Base-by-base conservation (phyloP, 2,113 vertebrate species). In the Albula glossodonta region DNA sequence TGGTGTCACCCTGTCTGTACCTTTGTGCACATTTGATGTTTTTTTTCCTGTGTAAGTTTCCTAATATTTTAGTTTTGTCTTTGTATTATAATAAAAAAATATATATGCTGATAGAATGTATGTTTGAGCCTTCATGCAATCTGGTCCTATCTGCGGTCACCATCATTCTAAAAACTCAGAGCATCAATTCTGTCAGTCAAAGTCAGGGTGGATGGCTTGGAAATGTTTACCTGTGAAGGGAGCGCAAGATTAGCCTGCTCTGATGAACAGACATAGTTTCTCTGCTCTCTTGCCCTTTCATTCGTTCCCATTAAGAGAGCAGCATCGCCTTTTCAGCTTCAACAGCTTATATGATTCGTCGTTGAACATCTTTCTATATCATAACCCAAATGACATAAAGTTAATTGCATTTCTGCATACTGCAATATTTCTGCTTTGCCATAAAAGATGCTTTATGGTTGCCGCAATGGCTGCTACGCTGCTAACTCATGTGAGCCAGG, bases 311-410 rank as follows among this genome's bases (percentile, higher is more conserved):
- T 31, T 74, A 74, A 74, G 4, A 70, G 19, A 70, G 63, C 15
- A 17, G 7, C 19, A 17, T 22, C n/a, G 11, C 25, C 17, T 89
- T 87, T 84, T 17, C 74, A 87, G 74, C 84, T 86, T 53, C 70
- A 89, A 87, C 85, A 87, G 81, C 83, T 87, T 78, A 78, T 88
- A 50, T 15, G 41, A 78, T 77, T 79, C 51, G 22, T 51, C 51
- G 81, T 51, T 83, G 70, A 52, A 51, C 80, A 84, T 82, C 77
- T 85, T 89, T 79, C 77, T 88, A 89, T 91, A 85, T 79, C 52
- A 86, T 85, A 88, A 52, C 85, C 83, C 78, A 79, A 66, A 51
- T 57, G 84, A 82, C n/a, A 57, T 84, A 81, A 86, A 50, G 81
- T 87, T 88, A 87, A 89, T 88, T 85, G 83, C 82, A 87, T 86